Percentiles rank a stretch among this genome's conserved stretches.
Conservation (phyloP, 2,888 invertebrate genomes). For the Drosophila meridiana region DNA sequence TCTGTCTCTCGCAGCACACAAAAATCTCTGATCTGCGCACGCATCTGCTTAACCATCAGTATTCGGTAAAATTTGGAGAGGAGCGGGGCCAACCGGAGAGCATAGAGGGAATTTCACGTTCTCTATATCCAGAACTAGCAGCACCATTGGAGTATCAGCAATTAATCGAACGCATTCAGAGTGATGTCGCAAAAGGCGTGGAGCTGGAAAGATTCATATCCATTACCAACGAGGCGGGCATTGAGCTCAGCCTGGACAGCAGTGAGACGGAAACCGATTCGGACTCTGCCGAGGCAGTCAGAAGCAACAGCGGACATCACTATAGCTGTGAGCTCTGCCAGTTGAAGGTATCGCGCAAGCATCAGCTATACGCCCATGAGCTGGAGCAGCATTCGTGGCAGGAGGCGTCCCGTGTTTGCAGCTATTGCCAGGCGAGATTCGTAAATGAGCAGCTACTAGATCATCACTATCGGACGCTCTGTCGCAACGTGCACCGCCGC, state of each 20-base stretch:
- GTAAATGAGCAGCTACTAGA: constrained; percentile 86
- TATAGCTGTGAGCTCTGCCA: constrained; percentile 80
- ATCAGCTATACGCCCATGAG: constrained; percentile 82
- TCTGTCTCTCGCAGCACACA: constrained; percentile 81
- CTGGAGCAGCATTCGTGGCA: constrained; percentile 79
- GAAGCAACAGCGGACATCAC: background rate
- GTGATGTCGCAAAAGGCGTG: constrained; percentile 54
- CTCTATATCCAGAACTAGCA: constrained; percentile 73
- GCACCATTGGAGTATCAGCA: constrained; percentile 42
- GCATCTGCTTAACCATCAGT: constrained; percentile 78
- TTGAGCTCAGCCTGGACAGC: constrained; percentile 82
- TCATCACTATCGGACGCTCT: constrained; percentile 86
- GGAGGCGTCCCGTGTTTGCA: constrained; percentile 86
- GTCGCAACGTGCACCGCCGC: constrained; percentile 78
- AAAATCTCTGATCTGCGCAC: constrained; percentile 79
- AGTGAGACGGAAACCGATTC: constrained; percentile 73
- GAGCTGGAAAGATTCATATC: constrained; percentile 81
- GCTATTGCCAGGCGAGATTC: constrained; percentile 86
- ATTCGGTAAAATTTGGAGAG: constrained; percentile 50
- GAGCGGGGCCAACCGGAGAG: constrained; percentile 37
- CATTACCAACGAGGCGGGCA: constrained; percentile 82
- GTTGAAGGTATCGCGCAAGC: constrained; percentile 72
- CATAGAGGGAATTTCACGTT: constrained; percentile 56
- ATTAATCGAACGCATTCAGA: constrained; percentile 64
- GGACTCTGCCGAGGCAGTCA: constrained; percentile 33